phyloP scores from a whole-genome alignment of 2,888 invertebrate species.

The Drosophila conformis region DNA sequence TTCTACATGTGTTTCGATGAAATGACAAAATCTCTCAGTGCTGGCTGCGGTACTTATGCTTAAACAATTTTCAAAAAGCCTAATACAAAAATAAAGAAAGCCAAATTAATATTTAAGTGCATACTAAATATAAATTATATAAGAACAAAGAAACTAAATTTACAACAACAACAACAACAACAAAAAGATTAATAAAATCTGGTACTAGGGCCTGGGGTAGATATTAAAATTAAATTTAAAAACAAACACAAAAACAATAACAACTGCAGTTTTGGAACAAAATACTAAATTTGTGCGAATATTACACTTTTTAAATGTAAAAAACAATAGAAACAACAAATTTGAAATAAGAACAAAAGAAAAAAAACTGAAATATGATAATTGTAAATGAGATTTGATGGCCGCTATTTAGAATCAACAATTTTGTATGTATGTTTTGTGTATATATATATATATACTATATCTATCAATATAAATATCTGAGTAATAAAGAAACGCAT shows the following conservation, averaged over 20 bases:
- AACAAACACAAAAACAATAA: conserved; percentile 28
- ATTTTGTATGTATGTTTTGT: conserved; percentile 77
- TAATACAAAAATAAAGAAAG: conserved; percentile 56
- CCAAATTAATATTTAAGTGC: conserved; percentile 74
- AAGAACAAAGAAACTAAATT: conserved; percentile 31
- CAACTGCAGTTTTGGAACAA: conserved; percentile 51
- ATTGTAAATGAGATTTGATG: conserved; percentile 54
- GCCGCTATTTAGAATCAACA: conserved; percentile 52
- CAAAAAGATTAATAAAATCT: conserved; percentile 7
- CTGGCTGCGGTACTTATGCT: conserved; percentile 63
- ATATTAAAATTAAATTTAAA: conserved; percentile 55
- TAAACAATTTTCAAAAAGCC: conserved; percentile 39
- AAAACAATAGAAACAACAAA: conserved; percentile 22
- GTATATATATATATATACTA: conserved; percentile 67
- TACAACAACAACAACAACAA: conserved; percentile 21
- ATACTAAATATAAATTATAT: conserved; percentile 32
- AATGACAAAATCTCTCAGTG: conserved; percentile 44
- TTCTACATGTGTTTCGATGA: conserved; percentile 18
- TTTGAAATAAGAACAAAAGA: conserved; percentile 9
- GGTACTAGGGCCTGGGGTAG: conserved; percentile 78
- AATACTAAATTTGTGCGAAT: conserved; percentile 56
- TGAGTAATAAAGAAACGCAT: conserved; percentile 76
- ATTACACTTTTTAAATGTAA: conserved; percentile 69
- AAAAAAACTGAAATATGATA: conserved; percentile 35
- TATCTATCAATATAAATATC: conserved; percentile 68